Evolutionary conservation across 2,113 vertebrate genomes (phyloP).

Genomic region (Callopanchax toddi): DNA sequence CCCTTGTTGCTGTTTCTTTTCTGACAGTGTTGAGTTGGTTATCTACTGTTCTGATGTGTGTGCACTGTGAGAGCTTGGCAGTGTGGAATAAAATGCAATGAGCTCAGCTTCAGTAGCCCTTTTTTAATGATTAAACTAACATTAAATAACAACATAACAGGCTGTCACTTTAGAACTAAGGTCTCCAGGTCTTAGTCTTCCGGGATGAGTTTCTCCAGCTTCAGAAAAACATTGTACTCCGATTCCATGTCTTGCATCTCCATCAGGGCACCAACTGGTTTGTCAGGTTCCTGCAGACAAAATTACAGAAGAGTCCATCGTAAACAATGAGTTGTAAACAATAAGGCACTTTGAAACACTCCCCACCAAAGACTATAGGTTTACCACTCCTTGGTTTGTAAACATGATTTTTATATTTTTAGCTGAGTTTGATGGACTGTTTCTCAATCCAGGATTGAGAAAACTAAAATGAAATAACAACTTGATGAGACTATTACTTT

Average conservation of each 20-base stretch:
- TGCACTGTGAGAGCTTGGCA: too few species aligned
- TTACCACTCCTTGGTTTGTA: not conserved
- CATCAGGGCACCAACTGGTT: slow-evolving; percentile 55
- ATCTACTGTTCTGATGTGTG: too few species aligned
- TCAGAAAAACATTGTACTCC: slow-evolving; percentile 64
- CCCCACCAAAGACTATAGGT: too few species aligned
- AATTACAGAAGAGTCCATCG: slow-evolving; percentile 1
- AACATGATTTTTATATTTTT: too few species aligned
- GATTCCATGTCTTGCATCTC: slow-evolving; percentile 62
- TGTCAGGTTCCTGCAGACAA: slow-evolving; percentile 52
- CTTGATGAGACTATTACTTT: too few species aligned
- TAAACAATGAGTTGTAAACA: not conserved
- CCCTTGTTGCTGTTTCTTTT: slow-evolving; percentile 36
- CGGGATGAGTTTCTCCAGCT: slow-evolving; percentile 73
- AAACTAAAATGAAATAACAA: too few species aligned
- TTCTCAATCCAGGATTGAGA: too few species aligned
- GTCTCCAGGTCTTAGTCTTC: slow-evolving; percentile 55
- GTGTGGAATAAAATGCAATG: too few species aligned
- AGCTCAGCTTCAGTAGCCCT: too few species aligned
- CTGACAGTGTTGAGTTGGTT: slow-evolving; percentile 44
- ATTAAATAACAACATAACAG: too few species aligned
- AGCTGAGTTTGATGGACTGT: too few species aligned
- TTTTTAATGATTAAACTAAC: too few species aligned
- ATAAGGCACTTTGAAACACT: not conserved
- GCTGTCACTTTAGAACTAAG: slow-evolving; percentile 31